Conservation (phyloP, 2,113 vertebrate genomes). For the Australoheros scitulus region DNA sequence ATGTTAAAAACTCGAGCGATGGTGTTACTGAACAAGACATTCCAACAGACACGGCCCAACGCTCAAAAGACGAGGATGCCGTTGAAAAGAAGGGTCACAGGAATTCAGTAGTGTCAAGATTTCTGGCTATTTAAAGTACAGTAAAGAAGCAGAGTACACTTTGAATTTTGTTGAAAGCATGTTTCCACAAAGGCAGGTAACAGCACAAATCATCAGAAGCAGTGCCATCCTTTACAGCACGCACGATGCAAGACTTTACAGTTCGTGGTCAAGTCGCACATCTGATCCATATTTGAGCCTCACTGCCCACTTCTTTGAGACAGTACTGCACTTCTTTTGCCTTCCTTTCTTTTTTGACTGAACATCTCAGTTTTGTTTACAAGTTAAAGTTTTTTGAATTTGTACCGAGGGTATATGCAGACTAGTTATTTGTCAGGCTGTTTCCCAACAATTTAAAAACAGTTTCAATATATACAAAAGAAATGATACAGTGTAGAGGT, state of each 20-base stretch:
- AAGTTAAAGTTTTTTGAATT: too few relatives aligned
- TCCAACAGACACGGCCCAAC: background rate
- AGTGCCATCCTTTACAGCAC: too few relatives aligned
- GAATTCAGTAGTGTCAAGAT: background rate
- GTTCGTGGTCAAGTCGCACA: background rate
- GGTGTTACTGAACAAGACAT: background rate
- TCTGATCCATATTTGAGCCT: background rate
- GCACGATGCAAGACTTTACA: background rate
- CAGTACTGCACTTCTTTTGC: background rate
- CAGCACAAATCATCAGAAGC: background rate
- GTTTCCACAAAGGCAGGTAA: background rate
- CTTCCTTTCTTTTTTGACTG: background rate
- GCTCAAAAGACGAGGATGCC: background rate
- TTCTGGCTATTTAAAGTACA: background rate
- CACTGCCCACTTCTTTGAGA: background rate
- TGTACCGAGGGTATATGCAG: too few relatives aligned
- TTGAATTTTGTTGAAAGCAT: background rate
- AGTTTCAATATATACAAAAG: background rate
- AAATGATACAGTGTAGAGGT: background rate
- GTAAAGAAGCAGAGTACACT: background rate
- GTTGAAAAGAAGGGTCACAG: background rate
- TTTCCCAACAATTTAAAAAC: too few relatives aligned
- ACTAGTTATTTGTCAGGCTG: too few relatives aligned
- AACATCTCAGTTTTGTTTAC: background rate
- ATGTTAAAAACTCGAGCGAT: background rate